Percentiles rank a stretch among this genome's conserved stretches.
Evolutionary conservation across 1,140 invertebrate species (phyloP).

Genomic region (Sitodiplosis mosellana): DNA sequence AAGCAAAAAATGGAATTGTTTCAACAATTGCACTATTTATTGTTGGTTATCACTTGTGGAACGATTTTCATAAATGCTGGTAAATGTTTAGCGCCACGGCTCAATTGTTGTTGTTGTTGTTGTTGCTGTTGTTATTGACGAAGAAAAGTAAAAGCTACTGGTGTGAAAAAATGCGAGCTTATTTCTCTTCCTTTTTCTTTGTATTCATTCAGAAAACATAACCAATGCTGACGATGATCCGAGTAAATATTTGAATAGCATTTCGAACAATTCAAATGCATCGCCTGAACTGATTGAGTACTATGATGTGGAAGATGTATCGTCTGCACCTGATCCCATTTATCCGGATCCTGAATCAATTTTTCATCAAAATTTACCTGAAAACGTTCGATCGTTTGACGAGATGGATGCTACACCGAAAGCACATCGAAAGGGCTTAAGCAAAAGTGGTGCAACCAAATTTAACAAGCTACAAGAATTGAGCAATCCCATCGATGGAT

Average conservation of each 20-base stretch:
- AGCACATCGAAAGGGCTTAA: background rate
- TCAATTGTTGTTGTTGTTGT: no score
- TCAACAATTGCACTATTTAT: no score
- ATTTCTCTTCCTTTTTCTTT: background rate
- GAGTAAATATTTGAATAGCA: conserved; percentile 2
- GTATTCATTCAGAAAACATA: conserved; percentile 1
- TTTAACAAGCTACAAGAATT: conserved; percentile 4
- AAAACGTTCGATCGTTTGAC: background rate
- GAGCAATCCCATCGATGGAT: conserved; percentile 8
- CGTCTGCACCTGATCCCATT: background rate
- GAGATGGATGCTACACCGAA: conserved; percentile 8
- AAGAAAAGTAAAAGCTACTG: background rate
- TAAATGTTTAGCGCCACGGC: no score
- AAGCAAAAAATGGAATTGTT: no score
- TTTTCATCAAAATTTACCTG: no score
- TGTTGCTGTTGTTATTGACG: no score
- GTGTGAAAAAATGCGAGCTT: background rate
- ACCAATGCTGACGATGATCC: background rate
- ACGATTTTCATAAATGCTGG: no score
- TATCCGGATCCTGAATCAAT: conserved; percentile 3
- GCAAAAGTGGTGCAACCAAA: conserved; percentile 1
- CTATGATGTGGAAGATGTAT: conserved; percentile 3
- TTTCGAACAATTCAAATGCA: background rate
- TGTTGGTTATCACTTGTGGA: no score
- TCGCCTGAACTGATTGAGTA: conserved; percentile 3